These are phyloP conservation scores for Grallaria varia DNA, from an alignment of 2,113 vertebrate genomes.

Conservation along the genomic window DNA sequence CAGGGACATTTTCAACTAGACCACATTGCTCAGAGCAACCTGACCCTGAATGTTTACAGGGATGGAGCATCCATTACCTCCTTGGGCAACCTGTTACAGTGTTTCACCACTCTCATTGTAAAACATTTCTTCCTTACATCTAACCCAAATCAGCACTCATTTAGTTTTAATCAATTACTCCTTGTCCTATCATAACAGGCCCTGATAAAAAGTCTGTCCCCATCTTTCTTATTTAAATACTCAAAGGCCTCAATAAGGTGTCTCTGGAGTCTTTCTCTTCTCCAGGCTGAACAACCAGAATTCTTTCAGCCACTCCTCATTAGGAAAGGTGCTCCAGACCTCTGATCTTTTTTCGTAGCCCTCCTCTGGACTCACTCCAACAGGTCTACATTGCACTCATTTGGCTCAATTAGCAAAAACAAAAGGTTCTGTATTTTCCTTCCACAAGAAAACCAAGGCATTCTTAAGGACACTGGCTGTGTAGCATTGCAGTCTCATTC, in stretches of 20 bases:
- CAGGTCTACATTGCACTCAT: background rate
- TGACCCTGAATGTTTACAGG: background rate
- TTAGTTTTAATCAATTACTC: background rate
- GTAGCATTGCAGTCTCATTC: too few relatives aligned
- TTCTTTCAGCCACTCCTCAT: background rate
- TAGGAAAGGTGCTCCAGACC: rapidly evolving
- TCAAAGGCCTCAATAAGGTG: rapidly evolving
- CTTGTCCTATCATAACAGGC: rapidly evolving
- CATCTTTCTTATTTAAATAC: background rate
- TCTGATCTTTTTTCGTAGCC: background rate
- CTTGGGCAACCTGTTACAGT: background rate
- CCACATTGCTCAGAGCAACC: background rate
- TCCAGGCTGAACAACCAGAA: background rate
- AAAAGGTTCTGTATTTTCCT: background rate
- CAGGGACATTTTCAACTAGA: background rate
- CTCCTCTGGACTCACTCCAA: background rate
- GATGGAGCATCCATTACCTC: too few relatives aligned
- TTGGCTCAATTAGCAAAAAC: background rate
- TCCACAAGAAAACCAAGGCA: background rate
- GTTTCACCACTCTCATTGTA: background rate
- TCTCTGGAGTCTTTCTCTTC: background rate
- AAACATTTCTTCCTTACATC: background rate
- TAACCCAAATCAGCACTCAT: background rate
- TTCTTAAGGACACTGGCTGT: background rate
- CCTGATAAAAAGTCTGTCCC: background rate